These are phyloP conservation scores for Oncorhynchus kisutch DNA, from an alignment of 2,113 vertebrate species.

Conservation along the genomic window DNA sequence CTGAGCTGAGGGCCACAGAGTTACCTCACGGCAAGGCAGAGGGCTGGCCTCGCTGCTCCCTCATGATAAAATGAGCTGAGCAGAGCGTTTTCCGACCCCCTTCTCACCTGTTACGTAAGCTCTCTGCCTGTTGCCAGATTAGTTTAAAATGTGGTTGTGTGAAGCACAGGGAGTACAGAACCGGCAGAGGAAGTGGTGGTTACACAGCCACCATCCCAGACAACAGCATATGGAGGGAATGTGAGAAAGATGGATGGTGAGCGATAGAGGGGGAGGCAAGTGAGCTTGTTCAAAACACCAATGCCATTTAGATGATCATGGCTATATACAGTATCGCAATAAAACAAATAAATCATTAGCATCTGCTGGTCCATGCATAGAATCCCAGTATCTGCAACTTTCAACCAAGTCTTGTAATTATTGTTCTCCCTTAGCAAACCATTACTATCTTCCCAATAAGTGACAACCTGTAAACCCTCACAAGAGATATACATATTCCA, in stretches of 20 bases:
- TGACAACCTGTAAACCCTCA: too few species aligned
- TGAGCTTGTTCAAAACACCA: background rate
- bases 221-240: conserved; percentile 48
- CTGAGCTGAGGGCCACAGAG: conserved; percentile 19
- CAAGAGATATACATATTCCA: background rate
- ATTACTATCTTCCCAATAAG: background rate
- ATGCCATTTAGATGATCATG: background rate
- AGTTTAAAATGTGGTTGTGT: conserved; percentile 72
- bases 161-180: conserved; percentile 43
- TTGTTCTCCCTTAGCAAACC: background rate
- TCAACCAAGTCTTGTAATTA: background rate
- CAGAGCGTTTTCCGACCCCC: conserved; percentile 11
- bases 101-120: conserved; percentile 65
- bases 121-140: conserved; percentile 59
- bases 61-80: conserved; percentile 36
- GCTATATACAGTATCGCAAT: background rate
- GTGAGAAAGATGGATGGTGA: conserved; percentile 9
- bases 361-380: background rate
- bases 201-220: conserved; percentile 38
- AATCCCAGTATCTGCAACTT: background rate
- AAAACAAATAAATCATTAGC: background rate
- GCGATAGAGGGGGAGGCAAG: background rate
- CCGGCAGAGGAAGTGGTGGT: conserved; percentile 57
- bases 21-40: conserved; percentile 6
- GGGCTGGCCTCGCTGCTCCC: conserved; percentile 12